These are phyloP conservation scores for Sialis fuliginosa DNA, from an alignment of 2,888 invertebrate species.

Conservation along the genomic window DNA sequence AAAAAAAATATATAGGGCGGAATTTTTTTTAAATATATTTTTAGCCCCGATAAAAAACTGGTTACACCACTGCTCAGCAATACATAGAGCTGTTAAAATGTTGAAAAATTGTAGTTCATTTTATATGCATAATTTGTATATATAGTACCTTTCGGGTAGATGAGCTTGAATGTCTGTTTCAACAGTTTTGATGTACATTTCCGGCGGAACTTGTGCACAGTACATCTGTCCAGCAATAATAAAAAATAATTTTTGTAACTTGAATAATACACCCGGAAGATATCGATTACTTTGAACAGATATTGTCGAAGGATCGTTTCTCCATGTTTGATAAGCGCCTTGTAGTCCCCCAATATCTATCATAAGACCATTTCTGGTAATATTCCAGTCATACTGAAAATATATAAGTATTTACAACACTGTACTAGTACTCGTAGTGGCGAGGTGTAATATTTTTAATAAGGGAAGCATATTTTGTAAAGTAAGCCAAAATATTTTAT, in stretches of 20 bases:
- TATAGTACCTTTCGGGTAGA: conserved; percentile 33
- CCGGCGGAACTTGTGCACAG: conserved; percentile 27
- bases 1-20: no score
- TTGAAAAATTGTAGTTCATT: no score
- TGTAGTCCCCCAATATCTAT: conserved; percentile 31
- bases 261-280: conserved; percentile 26
- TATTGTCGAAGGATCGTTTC: conserved; percentile 6
- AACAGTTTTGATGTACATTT: conserved; percentile 29
- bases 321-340: conserved; percentile 29
- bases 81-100: no score
- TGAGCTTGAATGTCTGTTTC: conserved; percentile 33
- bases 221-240: conserved; percentile 31
- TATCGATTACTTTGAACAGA: conserved; percentile 12
- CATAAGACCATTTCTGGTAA: conserved; percentile 31
- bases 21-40: no score
- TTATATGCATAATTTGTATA: no score
- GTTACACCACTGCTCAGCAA: no score
- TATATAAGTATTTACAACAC: no score
- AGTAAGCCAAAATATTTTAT: no score
- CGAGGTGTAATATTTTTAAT: no score
- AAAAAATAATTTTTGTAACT: conserved; percentile 30
- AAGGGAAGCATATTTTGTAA: no score
- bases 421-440: no score
- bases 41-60: no score
- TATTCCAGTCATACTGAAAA: conserved; percentile 30